phyloP scores from a whole-genome alignment of 2,888 invertebrate species.

The Agriopis leucophaearia region DNA sequence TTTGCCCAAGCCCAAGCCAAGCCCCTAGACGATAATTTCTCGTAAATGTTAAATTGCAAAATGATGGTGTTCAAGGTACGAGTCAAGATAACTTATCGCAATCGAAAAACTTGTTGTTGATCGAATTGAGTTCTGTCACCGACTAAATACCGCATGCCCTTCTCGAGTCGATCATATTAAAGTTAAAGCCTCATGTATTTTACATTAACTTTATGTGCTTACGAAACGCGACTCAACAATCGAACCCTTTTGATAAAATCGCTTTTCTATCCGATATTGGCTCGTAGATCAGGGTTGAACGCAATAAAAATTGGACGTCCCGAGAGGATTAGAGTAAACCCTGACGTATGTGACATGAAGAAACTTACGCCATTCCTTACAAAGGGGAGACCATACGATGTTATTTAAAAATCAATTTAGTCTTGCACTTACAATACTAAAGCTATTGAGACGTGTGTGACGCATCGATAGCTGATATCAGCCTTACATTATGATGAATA shows the following conservation, averaged over 20 bases:
- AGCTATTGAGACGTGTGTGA: constrained; percentile 56
- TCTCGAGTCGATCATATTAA: constrained; percentile 43
- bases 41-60: constrained; percentile 73
- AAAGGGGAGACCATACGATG: constrained; percentile 63
- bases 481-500: constrained; percentile 66
- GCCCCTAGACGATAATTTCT: constrained; percentile 69
- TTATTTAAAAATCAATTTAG: constrained; percentile 81
- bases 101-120: constrained; percentile 55
- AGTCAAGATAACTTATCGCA: constrained; percentile 64
- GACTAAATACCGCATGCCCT: constrained; percentile 53
- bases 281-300: constrained; percentile 77
- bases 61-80: constrained; percentile 64
- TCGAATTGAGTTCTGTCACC: constrained; percentile 50
- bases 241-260: constrained; percentile 67
- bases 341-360: constrained; percentile 82
- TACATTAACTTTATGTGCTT: constrained; percentile 31
- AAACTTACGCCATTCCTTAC: constrained; percentile 76
- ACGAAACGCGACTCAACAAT: constrained; percentile 53
- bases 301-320: constrained; percentile 83
- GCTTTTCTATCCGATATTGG: constrained; percentile 77
- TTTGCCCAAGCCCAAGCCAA: constrained; percentile 52
- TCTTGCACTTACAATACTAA: constrained; percentile 61
- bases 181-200: constrained; percentile 22
- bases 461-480: constrained; percentile 51
- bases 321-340: constrained; percentile 81